Percentiles rank a stretch among this genome's conserved stretches.
Conservation (phyloP, 2,888 invertebrate species). For the Laothoe populi region DNA sequence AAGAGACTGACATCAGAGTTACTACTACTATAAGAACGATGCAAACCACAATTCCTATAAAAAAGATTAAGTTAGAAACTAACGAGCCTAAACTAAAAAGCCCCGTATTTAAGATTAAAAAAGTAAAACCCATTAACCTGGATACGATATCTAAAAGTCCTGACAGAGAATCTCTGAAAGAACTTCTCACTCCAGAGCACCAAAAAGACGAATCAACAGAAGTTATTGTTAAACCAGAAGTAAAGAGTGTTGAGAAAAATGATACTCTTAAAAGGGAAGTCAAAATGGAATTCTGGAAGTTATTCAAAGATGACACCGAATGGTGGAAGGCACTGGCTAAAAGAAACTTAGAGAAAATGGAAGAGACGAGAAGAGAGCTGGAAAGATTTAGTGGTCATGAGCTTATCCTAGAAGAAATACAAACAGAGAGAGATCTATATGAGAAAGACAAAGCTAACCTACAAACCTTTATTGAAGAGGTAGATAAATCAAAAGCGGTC, state of each 20-base stretch:
- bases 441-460: conserved; percentile 70
- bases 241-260: conserved; percentile 43
- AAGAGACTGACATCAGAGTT: conserved; percentile 48
- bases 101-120: conserved; percentile 71
- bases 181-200: conserved; percentile 52
- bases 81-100: conserved; percentile 56
- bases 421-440: conserved; percentile 64
- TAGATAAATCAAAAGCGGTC: conserved; percentile 69
- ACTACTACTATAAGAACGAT: conserved; percentile 48
- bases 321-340: conserved; percentile 80
- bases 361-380: conserved; percentile 72
- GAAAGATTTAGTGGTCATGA: conserved; percentile 78
- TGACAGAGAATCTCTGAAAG: conserved; percentile 35
- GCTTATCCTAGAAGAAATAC: conserved; percentile 69
- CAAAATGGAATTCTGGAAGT: conserved; percentile 70
- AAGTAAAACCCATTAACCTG: conserved; percentile 67
- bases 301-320: conserved; percentile 78
- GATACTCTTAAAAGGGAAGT: conserved; percentile 54
- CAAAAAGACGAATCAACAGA: conserved; percentile 60
- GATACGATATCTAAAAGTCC: conserved; percentile 45
- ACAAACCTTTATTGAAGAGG: conserved; percentile 74
- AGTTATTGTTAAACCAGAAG: conserved; percentile 55
- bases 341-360: conserved; percentile 77
- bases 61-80: conserved; percentile 50
- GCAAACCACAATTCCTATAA: conserved; percentile 41